Percentiles rank a stretch among this genome's conserved stretches.
These are phyloP conservation scores for Cyprinus carpio DNA, from an alignment of 2,113 vertebrate genomes.

Conservation along the genomic window DNA sequence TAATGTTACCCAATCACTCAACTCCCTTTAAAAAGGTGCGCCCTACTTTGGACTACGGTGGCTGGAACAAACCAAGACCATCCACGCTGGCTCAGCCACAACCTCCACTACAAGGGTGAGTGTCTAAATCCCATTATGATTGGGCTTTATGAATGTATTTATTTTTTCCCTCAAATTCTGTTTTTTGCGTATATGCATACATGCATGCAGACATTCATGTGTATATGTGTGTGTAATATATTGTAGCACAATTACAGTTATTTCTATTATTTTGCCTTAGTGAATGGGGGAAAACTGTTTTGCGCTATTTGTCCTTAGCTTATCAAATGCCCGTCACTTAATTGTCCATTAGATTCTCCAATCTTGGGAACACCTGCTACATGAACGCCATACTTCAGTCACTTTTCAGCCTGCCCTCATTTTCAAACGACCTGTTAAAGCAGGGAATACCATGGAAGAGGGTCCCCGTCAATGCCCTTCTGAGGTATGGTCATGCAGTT, in stretches of 20 bases:
- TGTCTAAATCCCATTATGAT: neutral
- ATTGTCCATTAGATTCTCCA: constrained; percentile 86
- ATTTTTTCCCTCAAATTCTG: no score
- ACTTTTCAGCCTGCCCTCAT: constrained; percentile 95
- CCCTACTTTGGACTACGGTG: constrained; percentile 88
- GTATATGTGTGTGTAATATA: no score
- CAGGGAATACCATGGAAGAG: constrained; percentile 96
- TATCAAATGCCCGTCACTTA: no score
- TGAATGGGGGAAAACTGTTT: no score
- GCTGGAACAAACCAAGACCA: constrained; percentile 92
- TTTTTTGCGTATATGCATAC: neutral
- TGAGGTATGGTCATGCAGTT: constrained; percentile 76
- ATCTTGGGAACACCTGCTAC: constrained; percentile 97
- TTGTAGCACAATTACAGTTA: no score
- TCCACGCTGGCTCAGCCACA: constrained; percentile 84
- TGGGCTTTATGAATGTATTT: no score
- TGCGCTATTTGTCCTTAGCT: no score
- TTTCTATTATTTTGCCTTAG: no score
- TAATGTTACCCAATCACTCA: constrained; percentile 89
- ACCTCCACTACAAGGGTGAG: constrained; percentile 91
- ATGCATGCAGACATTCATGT: no score
- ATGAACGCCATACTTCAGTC: constrained; percentile 99
- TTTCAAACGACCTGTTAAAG: constrained; percentile 93
- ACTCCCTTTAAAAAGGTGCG: constrained; percentile 92
- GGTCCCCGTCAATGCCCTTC: constrained; percentile 89